Percentiles rank a stretch among this genome's conserved stretches.
Evolutionary conservation across 2,888 invertebrate species (phyloP).

Genomic region (Rotaria magnacalcarata): DNA sequence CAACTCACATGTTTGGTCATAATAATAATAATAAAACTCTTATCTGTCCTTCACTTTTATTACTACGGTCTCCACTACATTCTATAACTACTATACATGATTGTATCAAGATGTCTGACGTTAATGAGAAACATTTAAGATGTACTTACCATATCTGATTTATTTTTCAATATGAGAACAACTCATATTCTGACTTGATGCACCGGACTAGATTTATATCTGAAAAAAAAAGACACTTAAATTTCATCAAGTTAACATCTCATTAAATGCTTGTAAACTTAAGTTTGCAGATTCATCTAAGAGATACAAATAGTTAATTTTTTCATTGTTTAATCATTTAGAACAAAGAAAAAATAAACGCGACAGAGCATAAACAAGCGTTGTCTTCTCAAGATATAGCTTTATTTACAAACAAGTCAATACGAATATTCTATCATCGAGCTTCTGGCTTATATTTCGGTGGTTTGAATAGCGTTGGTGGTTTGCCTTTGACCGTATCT

Average conservation of each 20-base stretch:
- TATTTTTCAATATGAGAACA: not conserved
- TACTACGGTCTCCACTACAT: not conserved
- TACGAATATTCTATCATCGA: slow-evolving; percentile 20
- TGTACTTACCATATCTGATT: not conserved
- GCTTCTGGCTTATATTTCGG: slow-evolving; percentile 45
- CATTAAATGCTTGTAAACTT: not conserved
- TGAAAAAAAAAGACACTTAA: not conserved
- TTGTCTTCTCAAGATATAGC: not conserved
- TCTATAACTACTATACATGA: not conserved
- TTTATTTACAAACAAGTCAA: not conserved
- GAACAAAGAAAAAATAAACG: not conserved
- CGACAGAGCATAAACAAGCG: not conserved
- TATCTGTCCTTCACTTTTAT: not conserved
- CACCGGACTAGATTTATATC: not conserved
- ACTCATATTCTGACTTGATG: not conserved
- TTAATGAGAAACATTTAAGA: not conserved
- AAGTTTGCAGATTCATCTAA: not conserved
- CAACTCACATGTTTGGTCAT: no score
- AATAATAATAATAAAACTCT: not conserved
- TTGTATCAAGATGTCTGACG: not conserved
- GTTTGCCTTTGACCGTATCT: slow-evolving; percentile 33
- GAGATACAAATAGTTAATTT: not conserved
- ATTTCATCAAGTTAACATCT: not conserved
- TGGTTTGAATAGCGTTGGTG: slow-evolving; percentile 40
- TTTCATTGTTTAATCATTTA: slow-evolving; percentile 7